These are phyloP conservation scores for Sarotherodon lohbergeri DNA, from an alignment of 2,113 vertebrate genomes.

Conservation along the genomic window DNA sequence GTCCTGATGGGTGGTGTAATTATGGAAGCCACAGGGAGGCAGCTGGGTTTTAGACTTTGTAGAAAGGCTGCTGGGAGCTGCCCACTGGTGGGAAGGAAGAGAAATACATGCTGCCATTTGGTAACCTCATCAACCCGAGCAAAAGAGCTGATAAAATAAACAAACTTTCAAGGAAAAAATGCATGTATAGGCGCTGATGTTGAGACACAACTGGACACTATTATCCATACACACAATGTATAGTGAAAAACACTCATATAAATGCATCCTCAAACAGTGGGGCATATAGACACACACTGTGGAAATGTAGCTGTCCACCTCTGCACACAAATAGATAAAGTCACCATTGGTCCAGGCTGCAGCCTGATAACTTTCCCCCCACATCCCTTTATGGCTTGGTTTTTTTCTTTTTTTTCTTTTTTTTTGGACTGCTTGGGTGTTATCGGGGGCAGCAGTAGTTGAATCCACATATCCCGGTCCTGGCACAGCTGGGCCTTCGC, in stretches of 20 bases:
- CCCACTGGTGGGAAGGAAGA: slow-evolving; percentile 29
- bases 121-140: neutral
- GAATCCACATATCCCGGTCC: slow-evolving; percentile 42
- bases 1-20: slow-evolving; percentile 61
- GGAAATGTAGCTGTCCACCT: slow-evolving; percentile 42
- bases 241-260: slow-evolving; percentile 25
- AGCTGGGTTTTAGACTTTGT: slow-evolving; percentile 9
- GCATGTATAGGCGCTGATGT: slow-evolving; percentile 8
- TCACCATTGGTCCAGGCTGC: slow-evolving; percentile 12
- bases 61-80: slow-evolving; percentile 17
- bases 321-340: slow-evolving; percentile 47
- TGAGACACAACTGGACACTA: neutral
- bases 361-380: slow-evolving; percentile 31
- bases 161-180: neutral
- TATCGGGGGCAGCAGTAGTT: slow-evolving; percentile 52
- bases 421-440: slow-evolving; percentile 49
- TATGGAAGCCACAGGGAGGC: slow-evolving; percentile 42
- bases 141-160: neutral
- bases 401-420: slow-evolving; percentile 48
- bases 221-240: neutral
- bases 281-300: slow-evolving; percentile 28
- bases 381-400: slow-evolving; percentile 33
- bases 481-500: slow-evolving; percentile 37
- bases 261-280: slow-evolving; percentile 40
- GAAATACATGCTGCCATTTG: neutral